phyloP scores from a whole-genome alignment of 1,140 invertebrate genomes.

The Pristionchus pacificus region DNA sequence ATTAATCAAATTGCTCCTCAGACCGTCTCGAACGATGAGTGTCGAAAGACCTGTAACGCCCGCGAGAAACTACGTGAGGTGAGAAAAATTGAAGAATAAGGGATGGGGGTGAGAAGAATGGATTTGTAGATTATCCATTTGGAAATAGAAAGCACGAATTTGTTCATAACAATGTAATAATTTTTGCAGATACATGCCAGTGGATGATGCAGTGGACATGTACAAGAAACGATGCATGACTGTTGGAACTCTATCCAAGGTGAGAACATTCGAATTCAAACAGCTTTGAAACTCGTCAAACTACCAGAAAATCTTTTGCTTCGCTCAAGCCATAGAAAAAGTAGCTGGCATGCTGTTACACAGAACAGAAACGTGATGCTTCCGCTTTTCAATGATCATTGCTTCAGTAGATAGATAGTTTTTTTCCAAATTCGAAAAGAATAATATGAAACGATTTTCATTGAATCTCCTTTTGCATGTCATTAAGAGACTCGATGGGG shows the following conservation, averaged over 20 bases:
- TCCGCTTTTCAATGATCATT: neutral
- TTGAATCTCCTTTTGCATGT: neutral
- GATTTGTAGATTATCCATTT: too few species aligned
- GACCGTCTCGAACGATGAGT: neutral
- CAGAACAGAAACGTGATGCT: neutral
- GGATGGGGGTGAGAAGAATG: neutral
- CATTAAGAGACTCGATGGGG: too few species aligned
- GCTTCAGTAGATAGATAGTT: neutral
- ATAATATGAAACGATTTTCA: neutral
- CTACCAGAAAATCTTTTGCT: neutral
- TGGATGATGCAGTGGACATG: slow-evolving; percentile 41
- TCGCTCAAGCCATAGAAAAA: neutral
- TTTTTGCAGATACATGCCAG: slow-evolving; percentile 38
- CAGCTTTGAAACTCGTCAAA: neutral
- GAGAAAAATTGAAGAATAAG: neutral
- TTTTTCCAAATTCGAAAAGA: neutral
- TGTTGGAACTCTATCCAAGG: slow-evolving; percentile 38
- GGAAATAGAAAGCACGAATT: too few species aligned
- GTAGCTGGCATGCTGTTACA: neutral
- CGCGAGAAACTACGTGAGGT: slow-evolving; percentile 33
- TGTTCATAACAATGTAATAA: too few species aligned
- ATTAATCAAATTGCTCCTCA: too few species aligned
- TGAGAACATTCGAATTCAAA: neutral
- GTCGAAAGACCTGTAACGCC: slow-evolving; percentile 36
- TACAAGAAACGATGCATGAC: slow-evolving; percentile 43